Evolutionary conservation across 2,797 vertebrate genomes (phyloP), one percentile per base, ranked within the genome.

Genomic region (Tamandua tetradactyla): DNA sequence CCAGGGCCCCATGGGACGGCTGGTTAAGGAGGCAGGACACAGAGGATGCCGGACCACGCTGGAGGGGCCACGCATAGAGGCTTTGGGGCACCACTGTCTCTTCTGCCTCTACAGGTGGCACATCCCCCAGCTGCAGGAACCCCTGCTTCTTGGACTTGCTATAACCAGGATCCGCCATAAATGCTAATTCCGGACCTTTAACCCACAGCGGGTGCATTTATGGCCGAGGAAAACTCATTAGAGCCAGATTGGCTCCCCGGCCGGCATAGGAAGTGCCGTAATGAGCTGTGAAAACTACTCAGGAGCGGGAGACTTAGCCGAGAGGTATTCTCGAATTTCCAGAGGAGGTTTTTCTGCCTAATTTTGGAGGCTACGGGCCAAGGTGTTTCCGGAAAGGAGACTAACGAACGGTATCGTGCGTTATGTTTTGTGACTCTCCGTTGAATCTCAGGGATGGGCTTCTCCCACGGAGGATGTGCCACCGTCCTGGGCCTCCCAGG

Each of bases 231-330:
- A 49, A 71, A 47, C 71, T 80, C 87, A 78, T 94, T 40, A 95
- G 87, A 69, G 69, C 49, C 32, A 0, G 35, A 57, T 64, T 3
- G 14, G 20, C 64, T 89, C 69, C 52, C 81, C 1, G 55, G 55
- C 18, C 0, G 66, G 82, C 11, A 11, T 17, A 80, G 92, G 91
- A 76, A 44, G 69, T 1, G 69, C 37, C 91, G 86, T 95, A 91
- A 89, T 20, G 91, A 96, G 95, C 94, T 94, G 78, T 79, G 68
- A 62, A 94, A 82, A 85, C 57, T 74, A 49, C 74, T 55, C 42
- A 35, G 91, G 82, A 88, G 37, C 13, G 1, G 66, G 76, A 69
- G 35, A 49, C 35, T 72, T 37, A 66, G 71, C 47, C 32, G 59
- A 91, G 12, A 35, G n/a, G 15, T 69, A 37, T 49, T 80, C 95